Conservation (phyloP, 2,888 invertebrate species). For the Acronicta aceris region DNA sequence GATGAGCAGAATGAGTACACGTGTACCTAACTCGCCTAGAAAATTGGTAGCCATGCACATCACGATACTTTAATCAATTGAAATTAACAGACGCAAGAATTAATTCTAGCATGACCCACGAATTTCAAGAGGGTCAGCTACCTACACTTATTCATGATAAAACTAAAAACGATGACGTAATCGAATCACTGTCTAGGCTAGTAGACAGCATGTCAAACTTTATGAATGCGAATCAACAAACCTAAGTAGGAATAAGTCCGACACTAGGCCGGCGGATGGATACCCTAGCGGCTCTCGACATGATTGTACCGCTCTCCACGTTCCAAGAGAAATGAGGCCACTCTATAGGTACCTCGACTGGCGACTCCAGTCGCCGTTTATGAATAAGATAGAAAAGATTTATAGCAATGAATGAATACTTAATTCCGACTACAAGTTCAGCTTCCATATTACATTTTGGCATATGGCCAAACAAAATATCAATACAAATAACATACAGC, state of each 20-base stretch:
- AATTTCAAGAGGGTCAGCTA: too few species aligned
- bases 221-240: slow-evolving; percentile 22
- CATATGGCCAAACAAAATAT: slow-evolving; percentile 75
- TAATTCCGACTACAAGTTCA: slow-evolving; percentile 75
- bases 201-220: slow-evolving; percentile 16
- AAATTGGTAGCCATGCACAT: too few species aligned
- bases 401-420: slow-evolving; percentile 81
- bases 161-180: too few species aligned
- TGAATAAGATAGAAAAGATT: slow-evolving; percentile 81
- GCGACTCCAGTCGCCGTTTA: slow-evolving; percentile 59
- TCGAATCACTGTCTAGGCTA: background rate
- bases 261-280: slow-evolving; percentile 19
- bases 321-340: slow-evolving; percentile 64
- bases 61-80: too few species aligned
- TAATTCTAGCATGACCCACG: too few species aligned
- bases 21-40: too few species aligned
- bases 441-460: slow-evolving; percentile 78
- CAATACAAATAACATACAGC: slow-evolving; percentile 74
- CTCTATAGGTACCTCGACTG: slow-evolving; percentile 39
- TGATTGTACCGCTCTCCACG: slow-evolving; percentile 54
- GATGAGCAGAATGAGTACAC: too few species aligned
- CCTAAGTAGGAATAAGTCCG: slow-evolving; percentile 36
- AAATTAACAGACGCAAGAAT: too few species aligned
- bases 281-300: slow-evolving; percentile 30
- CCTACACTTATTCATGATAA: too few species aligned